Base-by-base conservation (phyloP, 2,113 vertebrate genomes). In the Eidolon helvum region DNA sequence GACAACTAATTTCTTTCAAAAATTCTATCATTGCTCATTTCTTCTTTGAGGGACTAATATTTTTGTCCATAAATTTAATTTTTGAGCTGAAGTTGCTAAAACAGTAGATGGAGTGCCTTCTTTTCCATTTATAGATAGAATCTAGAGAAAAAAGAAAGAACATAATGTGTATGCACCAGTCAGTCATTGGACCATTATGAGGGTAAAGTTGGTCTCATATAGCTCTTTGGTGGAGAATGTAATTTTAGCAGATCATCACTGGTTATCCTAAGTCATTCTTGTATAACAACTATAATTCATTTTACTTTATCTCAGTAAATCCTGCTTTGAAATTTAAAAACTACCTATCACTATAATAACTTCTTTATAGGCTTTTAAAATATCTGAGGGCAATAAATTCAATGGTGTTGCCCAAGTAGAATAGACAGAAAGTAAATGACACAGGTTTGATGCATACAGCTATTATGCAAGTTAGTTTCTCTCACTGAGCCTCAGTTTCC, bases 271-370 rank as follows among this genome's bases (percentile, higher is more conserved):
- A 86, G 26, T 78, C 45, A 85, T 66, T 66, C 79, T 93, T 80
- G 65, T 40, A 80, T 30, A 87, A 75, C 2, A 87, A 68, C 53
- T 85, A 22, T 28, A 89, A 78, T 66, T 72, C 78, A 95, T 80
- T 63, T 95, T 33, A 87, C 6, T 87, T 92, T 59, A 79, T 78
- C 33, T 91, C 84, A 82, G 53, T 74, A 78, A 82, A 87, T 82
- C 68, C 12, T 68, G 28, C 43, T 94, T 71, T 93, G 40, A 90
- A 86, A 53, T 96, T 74, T 89, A 75, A 92, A 94, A 93, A 75
- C n/a, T 55, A 66, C 10, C 19, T 82, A 88, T 84, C 50, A 75
- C 33, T 79, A 28, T 82, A 75, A 79, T 86, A 38, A 79, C 53
- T 95, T 87, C 26, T 59, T 59, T 71, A 79, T 7, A 57, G 48